Base-by-base conservation (phyloP, 2,113 vertebrate genomes). In the Dicentrarchus labrax region DNA sequence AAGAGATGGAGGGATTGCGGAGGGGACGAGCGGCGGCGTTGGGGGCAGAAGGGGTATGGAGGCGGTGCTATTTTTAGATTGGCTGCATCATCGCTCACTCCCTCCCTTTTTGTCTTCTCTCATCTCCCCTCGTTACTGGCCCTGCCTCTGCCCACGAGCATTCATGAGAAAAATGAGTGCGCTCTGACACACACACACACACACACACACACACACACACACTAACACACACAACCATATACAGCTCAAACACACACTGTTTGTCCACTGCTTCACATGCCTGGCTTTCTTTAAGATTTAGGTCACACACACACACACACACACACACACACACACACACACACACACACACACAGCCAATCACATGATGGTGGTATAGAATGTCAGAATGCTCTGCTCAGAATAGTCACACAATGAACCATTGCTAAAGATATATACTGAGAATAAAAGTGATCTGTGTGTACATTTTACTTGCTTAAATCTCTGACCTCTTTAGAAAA, bases 1-100 rank as follows among this genome's bases (percentile, higher is more conserved):
- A 51, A 48, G 54, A 30, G 50, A 70, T 54, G 51, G 60, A 51
- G 65, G 47, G 78, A 83, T 38, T 50, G 73, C 21, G 30, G 77
- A 75, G 71, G 76, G 53, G 54, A n/a, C 8, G 69, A 57, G 36
- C 9, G 64, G 64, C 76, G 83, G 39, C 16, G 39, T 67, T 10
- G 22, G 66, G 84, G 78, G 84, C 51, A 83, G 86, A 85, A 77
- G 72, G 83, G 79, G 72, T 51, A 80, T 76, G 75, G 80, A 83
- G 83, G 88, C 45, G 74, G 84, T 39, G 82, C 80, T 93, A 93
- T 94, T 91, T 94, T 84, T 89, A 91, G 88, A 72, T 50, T 0
- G 79, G 17, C 89, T 86, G 66, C 92, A 86, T 91, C 87, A 85
- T 82, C 65, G 15, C 79, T 67, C 19, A 56, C 53, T 72, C 65